phyloP scores from a whole-genome alignment of 2,113 vertebrate genomes.

The Microcebus ravelobensis region DNA sequence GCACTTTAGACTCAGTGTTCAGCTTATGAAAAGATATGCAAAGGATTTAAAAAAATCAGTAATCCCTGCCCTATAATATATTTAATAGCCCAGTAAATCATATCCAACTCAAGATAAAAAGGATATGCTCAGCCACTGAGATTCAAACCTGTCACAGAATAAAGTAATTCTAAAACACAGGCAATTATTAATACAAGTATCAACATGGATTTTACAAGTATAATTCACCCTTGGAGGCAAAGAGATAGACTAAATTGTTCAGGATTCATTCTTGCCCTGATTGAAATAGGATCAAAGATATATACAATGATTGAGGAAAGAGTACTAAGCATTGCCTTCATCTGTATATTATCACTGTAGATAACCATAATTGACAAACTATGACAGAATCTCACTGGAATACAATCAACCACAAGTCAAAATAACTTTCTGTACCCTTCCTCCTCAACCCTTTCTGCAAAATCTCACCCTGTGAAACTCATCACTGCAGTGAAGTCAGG shows the following conservation, averaged over 20 bases:
- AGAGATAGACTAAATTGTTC: conserved; percentile 34
- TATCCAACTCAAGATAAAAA: conserved; percentile 29
- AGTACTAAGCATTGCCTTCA: conserved; percentile 25
- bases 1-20: conserved; percentile 2
- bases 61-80: background rate
- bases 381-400: background rate
- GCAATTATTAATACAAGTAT: conserved; percentile 11
- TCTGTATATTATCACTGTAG: background rate
- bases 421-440: background rate
- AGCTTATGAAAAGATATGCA: background rate
- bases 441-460: conserved; percentile 37
- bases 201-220: background rate
- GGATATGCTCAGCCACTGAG: background rate
- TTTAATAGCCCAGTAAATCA: conserved; percentile 1
- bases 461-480: conserved; percentile 54
- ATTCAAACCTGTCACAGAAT: background rate
- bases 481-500: conserved; percentile 49
- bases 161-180: background rate
- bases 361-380: background rate
- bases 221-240: background rate
- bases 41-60: background rate
- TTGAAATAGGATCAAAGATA: background rate
- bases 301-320: background rate
- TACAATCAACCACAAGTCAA: conserved; percentile 24
- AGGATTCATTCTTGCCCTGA: conserved; percentile 19